Evolutionary conservation across 2,888 invertebrate genomes (phyloP).

Genomic region (Drosophila suboccidentalis): DNA sequence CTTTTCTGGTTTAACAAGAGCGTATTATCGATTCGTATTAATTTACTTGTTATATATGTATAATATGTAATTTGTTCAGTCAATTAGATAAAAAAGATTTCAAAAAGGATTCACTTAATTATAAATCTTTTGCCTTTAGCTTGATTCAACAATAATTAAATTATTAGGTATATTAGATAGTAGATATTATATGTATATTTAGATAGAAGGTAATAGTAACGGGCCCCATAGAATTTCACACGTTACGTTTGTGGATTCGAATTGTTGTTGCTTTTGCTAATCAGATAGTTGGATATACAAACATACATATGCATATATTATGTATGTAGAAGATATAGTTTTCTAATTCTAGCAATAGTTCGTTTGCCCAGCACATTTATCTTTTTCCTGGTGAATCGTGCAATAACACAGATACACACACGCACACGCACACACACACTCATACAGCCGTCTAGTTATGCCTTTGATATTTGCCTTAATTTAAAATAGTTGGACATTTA

Average conservation of each 20-base stretch:
- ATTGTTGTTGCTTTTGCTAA: constrained; percentile 58
- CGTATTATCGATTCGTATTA: constrained; percentile 72
- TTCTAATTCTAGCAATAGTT: constrained; percentile 48
- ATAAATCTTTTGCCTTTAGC: constrained; percentile 42
- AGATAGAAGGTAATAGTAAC: constrained; percentile 45
- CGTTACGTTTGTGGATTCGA: constrained; percentile 74
- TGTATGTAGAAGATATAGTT: constrained; percentile 15
- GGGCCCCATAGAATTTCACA: constrained; percentile 74
- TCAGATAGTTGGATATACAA: constrained; percentile 21
- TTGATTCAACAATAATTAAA: constrained; percentile 58
- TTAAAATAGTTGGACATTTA: constrained; percentile 43
- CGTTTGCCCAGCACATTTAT: constrained; percentile 31
- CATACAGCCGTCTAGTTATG: constrained; percentile 38
- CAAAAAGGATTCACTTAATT: constrained; percentile 78
- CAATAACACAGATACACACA: constrained; percentile 12
- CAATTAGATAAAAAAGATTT: constrained; percentile 79
- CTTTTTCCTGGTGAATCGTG: constrained; percentile 17
- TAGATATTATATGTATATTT: constrained; percentile 9
- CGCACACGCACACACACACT: constrained; percentile 4
- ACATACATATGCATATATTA: constrained; percentile 1
- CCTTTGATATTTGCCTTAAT: constrained; percentile 43
- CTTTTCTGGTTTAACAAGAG: constrained; percentile 64
- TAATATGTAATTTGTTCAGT: constrained; percentile 78
- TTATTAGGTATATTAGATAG: constrained; percentile 37
- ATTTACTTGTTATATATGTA: constrained; percentile 55